phyloP scores from a whole-genome alignment of 2,113 vertebrate species.

The cat (Felis catus) region F.catus_Fca126_mat1.0 CM031414.1:24541001-24541500 shows the following conservation, averaged over 20 bases:
- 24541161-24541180: not conserved
- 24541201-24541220: not conserved
- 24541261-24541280: slow-evolving; percentile 41
- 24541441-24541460: not conserved
- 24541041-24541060: not conserved
- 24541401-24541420: not conserved
- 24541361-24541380: not conserved
- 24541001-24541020: not conserved
- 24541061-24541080: not conserved
- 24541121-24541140: not conserved
- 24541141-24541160: not conserved
- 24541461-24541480: not conserved
- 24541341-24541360: not conserved
- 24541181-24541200: not conserved
- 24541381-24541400: not conserved
- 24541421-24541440: not conserved
- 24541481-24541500: not conserved
- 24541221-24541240: not conserved
- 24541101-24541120: not conserved
- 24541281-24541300: not conserved
- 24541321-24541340: slow-evolving; percentile 9
- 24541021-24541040: not conserved
- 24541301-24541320: slow-evolving; percentile 11
- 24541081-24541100: not conserved
- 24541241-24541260: slow-evolving; percentile 9